phyloP scores from a whole-genome alignment of 2,888 invertebrate genomes.

The Graphium colonna region DNA sequence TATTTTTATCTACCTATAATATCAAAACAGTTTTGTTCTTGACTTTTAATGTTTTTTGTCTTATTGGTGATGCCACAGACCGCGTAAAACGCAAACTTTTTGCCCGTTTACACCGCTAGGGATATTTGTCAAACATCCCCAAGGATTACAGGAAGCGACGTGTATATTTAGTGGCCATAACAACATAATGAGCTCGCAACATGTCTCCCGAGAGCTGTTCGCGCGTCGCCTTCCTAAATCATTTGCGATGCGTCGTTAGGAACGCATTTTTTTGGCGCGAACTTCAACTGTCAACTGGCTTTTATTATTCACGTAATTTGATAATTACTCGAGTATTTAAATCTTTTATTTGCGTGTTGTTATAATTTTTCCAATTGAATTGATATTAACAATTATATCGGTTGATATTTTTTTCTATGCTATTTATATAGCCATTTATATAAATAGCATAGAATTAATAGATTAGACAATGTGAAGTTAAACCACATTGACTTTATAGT shows the following conservation, averaged over 20 bases:
- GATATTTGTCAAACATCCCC: slow-evolving; percentile 23
- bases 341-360: no score
- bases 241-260: neutral
- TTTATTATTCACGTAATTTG: neutral
- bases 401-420: no score
- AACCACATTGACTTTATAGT: no score
- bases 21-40: no score
- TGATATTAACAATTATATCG: no score
- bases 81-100: slow-evolving; percentile 10
- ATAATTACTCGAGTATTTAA: neutral
- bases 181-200: slow-evolving; percentile 29
- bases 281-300: neutral
- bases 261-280: neutral
- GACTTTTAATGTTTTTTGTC: neutral
- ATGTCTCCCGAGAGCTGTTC: slow-evolving; percentile 22
- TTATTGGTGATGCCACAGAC: neutral
- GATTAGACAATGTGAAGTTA: no score
- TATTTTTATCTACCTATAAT: neutral
- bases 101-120: slow-evolving; percentile 10
- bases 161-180: slow-evolving; percentile 31
- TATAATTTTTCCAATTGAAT: no score
- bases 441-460: no score
- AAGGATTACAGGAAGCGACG: slow-evolving; percentile 32
- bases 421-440: no score
- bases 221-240: neutral